These are phyloP conservation scores for Prionace glauca DNA, from an alignment of 2,797 vertebrate species.

Conservation along the genomic window DNA sequence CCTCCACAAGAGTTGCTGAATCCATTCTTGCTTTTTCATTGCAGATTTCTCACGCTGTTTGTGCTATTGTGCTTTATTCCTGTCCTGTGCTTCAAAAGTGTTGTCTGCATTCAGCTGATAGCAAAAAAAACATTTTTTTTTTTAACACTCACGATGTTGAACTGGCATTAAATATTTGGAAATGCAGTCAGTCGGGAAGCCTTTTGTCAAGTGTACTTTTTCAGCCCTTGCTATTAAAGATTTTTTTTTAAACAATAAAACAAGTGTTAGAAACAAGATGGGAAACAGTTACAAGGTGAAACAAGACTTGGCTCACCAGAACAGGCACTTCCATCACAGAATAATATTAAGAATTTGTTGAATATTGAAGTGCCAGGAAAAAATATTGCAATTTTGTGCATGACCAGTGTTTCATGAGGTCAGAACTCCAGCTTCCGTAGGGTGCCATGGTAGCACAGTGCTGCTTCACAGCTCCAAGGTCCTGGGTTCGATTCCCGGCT, in stretches of 20 bases:
- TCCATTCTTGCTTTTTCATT: not conserved
- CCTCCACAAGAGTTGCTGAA: not conserved
- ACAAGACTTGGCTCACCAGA: not conserved
- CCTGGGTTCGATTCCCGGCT: no score
- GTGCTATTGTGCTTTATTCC: not conserved
- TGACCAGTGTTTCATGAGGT: not conserved
- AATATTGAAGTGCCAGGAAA: constrained; percentile 1
- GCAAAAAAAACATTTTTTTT: not conserved
- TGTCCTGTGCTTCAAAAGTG: not conserved
- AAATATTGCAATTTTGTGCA: not conserved
- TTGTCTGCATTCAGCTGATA: not conserved
- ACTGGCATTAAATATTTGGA: not conserved
- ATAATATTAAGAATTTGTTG: not conserved
- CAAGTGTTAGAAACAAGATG: not conserved
- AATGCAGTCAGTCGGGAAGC: not conserved
- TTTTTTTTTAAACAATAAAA: not conserved
- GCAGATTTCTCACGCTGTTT: not conserved
- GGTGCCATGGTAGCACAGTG: no score
- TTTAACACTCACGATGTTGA: not conserved
- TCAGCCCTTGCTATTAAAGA: not conserved
- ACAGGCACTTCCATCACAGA: not conserved
- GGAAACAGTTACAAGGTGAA: not conserved
- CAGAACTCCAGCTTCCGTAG: not conserved
- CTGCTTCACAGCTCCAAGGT: no score
- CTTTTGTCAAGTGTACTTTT: not conserved